These are phyloP conservation scores for Diachasma alloeum DNA, from an alignment of 1,140 invertebrate species.

Conservation along the genomic window DNA sequence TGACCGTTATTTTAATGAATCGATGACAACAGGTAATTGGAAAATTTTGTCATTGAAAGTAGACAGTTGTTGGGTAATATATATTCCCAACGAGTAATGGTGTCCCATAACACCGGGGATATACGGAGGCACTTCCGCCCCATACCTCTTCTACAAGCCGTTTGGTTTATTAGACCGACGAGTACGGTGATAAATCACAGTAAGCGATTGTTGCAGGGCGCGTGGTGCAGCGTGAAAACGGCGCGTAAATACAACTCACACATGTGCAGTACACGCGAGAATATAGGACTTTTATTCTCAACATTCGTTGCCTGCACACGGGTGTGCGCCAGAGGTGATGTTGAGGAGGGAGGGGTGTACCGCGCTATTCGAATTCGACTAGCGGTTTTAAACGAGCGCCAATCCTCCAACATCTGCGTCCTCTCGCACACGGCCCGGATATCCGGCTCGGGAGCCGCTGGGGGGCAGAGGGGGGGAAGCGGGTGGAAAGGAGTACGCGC, in stretches of 20 bases:
- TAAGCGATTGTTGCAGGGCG: conserved; percentile 9
- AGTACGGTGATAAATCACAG: conserved; percentile 31
- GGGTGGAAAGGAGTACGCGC: not conserved
- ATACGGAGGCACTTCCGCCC: not conserved
- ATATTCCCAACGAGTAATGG: not conserved
- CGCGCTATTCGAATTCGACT: conserved; percentile 29
- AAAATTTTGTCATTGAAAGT: not conserved
- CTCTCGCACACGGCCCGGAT: conserved; percentile 18
- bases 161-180: conserved; percentile 32
- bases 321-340: not conserved
- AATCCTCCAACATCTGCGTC: conserved; percentile 32
- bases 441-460: not conserved
- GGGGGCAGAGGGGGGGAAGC: not conserved
- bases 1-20: not conserved
- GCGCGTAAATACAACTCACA: conserved; percentile 38
- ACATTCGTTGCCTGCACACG: not conserved
- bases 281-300: not conserved
- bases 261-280: not conserved
- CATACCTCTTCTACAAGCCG: not conserved
- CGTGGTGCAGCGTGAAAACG: conserved; percentile 46
- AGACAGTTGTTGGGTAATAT: conserved; percentile 1
- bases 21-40: not conserved
- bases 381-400: conserved; percentile 33
- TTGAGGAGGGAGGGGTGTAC: not conserved
- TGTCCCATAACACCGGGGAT: not conserved